phyloP scores from a whole-genome alignment of 2,113 vertebrate species.

The Naja naja region DNA sequence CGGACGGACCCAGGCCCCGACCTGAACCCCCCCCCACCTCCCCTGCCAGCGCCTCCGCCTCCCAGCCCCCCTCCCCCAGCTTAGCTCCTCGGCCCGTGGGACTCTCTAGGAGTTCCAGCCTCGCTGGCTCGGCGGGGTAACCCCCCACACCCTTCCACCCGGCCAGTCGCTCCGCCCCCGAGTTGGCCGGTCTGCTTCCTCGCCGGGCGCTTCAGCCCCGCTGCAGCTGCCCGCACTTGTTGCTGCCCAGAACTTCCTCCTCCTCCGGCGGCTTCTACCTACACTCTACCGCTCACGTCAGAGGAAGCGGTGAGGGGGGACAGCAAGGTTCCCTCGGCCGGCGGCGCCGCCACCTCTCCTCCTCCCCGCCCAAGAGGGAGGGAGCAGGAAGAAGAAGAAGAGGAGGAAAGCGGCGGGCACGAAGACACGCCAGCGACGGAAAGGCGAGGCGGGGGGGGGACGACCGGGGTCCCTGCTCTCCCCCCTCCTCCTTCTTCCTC shows the following conservation, averaged over 20 bases:
- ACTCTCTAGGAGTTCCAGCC: background rate
- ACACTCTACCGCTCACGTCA: slow-evolving; percentile 2
- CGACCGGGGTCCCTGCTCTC: background rate
- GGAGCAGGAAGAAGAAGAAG: background rate
- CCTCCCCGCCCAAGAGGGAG: background rate
- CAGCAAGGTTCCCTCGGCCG: slow-evolving; percentile 1
- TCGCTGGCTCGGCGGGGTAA: background rate
- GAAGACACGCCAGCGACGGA: background rate
- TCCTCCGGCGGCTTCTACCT: background rate
- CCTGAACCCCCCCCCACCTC: background rate
- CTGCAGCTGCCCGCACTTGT: background rate
- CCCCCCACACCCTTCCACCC: background rate
- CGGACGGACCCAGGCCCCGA: background rate
- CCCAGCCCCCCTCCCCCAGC: accelerated
- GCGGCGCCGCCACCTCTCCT: background rate
- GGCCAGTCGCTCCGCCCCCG: background rate
- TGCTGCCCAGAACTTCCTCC: background rate
- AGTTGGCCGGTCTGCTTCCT: background rate
- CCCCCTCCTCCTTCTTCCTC: background rate
- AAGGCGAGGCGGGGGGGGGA: background rate
- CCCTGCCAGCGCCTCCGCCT: background rate
- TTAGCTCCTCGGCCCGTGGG: background rate
- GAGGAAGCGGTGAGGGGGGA: background rate
- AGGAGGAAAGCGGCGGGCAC: background rate
- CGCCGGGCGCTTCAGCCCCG: background rate